These are phyloP conservation scores for Microtus ochrogaster DNA, from an alignment of 2,113 vertebrate genomes.

Conservation along the genomic window DNA sequence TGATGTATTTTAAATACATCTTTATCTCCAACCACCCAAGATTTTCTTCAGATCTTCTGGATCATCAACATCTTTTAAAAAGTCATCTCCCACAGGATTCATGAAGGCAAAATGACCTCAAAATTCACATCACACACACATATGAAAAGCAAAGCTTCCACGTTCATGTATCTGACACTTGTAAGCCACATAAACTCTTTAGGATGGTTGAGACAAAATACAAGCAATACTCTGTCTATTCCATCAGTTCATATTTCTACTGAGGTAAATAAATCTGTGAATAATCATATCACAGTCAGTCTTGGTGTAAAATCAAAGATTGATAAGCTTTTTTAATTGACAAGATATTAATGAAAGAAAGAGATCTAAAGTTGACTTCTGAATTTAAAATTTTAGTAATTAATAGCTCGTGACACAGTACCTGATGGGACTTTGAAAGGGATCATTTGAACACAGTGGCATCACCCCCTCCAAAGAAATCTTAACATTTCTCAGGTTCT, in stretches of 20 bases:
- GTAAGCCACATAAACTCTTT: neutral
- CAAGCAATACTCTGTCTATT: neutral
- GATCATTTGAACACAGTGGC: neutral
- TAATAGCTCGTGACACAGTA: neutral
- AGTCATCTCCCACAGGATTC: neutral
- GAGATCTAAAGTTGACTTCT: neutral
- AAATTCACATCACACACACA: neutral
- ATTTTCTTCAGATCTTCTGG: neutral
- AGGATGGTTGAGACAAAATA: neutral
- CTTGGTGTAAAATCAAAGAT: neutral
- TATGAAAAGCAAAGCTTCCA: neutral
- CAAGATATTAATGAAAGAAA: neutral
- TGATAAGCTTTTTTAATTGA: neutral
- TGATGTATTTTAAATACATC: slow-evolving; percentile 18
- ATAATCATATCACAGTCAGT: neutral
- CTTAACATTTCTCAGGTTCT: neutral
- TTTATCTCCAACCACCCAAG: neutral
- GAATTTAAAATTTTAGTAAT: neutral
- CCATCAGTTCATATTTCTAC: neutral
- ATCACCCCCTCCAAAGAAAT: neutral
- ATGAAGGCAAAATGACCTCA: neutral
- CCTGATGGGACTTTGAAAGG: neutral
- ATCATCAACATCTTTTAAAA: neutral
- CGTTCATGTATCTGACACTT: neutral
- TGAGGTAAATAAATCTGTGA: neutral